These are phyloP conservation scores for Tetanocera ferruginea DNA, from an alignment of 2,888 invertebrate genomes.

Conservation along the genomic window DNA sequence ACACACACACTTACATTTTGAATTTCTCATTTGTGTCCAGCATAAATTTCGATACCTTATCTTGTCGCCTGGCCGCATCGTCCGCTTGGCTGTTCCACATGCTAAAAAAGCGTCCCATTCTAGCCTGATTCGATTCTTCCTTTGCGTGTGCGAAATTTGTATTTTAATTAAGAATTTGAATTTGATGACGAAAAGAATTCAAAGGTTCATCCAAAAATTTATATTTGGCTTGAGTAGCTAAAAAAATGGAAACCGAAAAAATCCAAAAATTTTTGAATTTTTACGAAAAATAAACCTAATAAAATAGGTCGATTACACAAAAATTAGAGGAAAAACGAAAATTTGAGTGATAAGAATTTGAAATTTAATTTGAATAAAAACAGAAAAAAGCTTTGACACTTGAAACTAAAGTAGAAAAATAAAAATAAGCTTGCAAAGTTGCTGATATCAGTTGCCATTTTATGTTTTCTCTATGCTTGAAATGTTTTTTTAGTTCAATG, in stretches of 20 bases:
- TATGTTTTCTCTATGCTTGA: neutral
- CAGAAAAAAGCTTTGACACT: neutral
- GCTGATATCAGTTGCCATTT: too few species aligned
- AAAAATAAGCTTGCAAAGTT: neutral
- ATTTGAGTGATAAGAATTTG: constrained; percentile 29
- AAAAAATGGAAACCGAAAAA: constrained; percentile 13
- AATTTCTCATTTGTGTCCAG: constrained; percentile 46
- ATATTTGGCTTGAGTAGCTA: constrained; percentile 9
- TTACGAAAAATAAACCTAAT: constrained; percentile 32
- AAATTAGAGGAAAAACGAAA: constrained; percentile 39
- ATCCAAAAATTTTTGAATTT: constrained; percentile 40
- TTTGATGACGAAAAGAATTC: neutral
- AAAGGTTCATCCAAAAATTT: neutral
- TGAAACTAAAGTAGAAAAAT: neutral
- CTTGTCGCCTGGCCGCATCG: constrained; percentile 18
- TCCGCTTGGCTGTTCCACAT: constrained; percentile 40
- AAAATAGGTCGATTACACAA: constrained; percentile 23
- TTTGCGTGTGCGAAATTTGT: neutral
- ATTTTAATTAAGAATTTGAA: neutral
- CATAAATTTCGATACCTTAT: constrained; percentile 45
- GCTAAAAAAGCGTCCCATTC: constrained; percentile 41
- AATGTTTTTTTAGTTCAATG: constrained; percentile 16
- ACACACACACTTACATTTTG: constrained; percentile 45
- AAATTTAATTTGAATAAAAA: neutral
- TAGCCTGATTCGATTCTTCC: neutral